A percentile compares a stretch with the other conserved stretches of the same genome.
These are phyloP conservation scores for Hydrolagus colliei DNA, from an alignment of 2,797 vertebrate genomes.

Conservation along the genomic window DNA sequence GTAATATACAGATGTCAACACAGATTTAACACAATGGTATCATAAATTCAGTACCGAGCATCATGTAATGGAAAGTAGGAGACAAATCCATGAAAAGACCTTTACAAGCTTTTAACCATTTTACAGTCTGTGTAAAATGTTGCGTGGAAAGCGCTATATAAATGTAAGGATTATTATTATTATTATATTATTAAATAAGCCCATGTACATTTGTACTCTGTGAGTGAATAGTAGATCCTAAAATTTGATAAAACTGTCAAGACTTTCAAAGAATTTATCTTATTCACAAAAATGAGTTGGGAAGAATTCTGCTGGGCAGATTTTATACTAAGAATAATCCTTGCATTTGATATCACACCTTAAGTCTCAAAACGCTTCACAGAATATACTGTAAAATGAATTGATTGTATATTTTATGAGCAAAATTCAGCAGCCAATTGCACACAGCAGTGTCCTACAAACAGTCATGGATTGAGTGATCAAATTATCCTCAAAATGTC, in stretches of 20 bases:
- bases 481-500: too few species aligned
- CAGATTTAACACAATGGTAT: constrained; percentile 37
- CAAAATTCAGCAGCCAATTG: too few species aligned
- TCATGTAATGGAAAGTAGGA: constrained; percentile 38
- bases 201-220: not conserved
- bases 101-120: not conserved
- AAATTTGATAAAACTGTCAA: not conserved
- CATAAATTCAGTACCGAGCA: constrained; percentile 36
- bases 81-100: not conserved
- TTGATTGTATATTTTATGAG: too few species aligned
- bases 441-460: too few species aligned
- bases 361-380: too few species aligned
- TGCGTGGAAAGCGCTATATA: too few species aligned
- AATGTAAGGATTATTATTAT: too few species aligned
- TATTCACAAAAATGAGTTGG: not conserved
- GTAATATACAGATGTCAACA: constrained; percentile 43
- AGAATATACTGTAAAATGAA: too few species aligned
- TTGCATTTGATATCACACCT: too few species aligned
- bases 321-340: not conserved
- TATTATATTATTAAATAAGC: too few species aligned
- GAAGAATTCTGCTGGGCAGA: not conserved
- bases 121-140: too few species aligned
- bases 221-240: not conserved
- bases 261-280: not conserved
- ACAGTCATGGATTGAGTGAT: too few species aligned